Base-by-base conservation (phyloP, 2,888 invertebrate genomes). In the Limnephilus rhombicus region DNA sequence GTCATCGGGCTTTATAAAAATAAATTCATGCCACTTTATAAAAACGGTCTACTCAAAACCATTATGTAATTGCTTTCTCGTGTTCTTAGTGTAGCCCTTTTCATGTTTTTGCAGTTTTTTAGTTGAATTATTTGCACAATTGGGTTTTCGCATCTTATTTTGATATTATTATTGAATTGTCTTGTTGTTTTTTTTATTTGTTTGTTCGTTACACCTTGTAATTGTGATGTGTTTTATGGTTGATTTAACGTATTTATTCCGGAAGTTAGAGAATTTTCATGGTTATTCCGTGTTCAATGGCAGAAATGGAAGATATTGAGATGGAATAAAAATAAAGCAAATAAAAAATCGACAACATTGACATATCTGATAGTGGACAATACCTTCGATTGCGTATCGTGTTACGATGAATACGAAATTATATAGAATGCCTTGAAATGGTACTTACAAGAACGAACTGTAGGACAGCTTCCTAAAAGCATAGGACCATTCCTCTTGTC, bases 1-100 rank as follows among this genome's bases (percentile, higher is more conserved):
- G 86, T 86, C 83, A 83, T 83, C 83, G 83, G 24, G 83, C 7
- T 86, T 86, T 86, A 34, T 82, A 83, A 83, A 83, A 83, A 83
- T 83, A 83, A 83, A 24, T 31, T 15, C 13, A 31, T 83, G 9
- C 31, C 31, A 34, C 82, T 83, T 83, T 34, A 31, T 34, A 83
- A 34, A 18, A 83, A 12, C 5, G 82, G 34, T 34, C 2, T 24
- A 1, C 15, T 34, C 34, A 3, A 34, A 83, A 34, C n/a, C 7
- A 68, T 68, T 68, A 9, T 24, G n/a, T 68, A 68, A 68, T 9
- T 68, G 68, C 1, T 68, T 68, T 68, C n/a, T 24, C 9, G 1
- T 68, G 9, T n/a, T 68, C n/a, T 68, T 68, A 2, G 1, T 68
- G n/a, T 2, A n/a, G 24, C 24, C 68, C 68, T n/a, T 68, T 68